Evolutionary conservation across 2,113 vertebrate genomes (phyloP), one percentile per base, ranked within the genome.

Genomic region (Nerophis ophidion): DNA sequence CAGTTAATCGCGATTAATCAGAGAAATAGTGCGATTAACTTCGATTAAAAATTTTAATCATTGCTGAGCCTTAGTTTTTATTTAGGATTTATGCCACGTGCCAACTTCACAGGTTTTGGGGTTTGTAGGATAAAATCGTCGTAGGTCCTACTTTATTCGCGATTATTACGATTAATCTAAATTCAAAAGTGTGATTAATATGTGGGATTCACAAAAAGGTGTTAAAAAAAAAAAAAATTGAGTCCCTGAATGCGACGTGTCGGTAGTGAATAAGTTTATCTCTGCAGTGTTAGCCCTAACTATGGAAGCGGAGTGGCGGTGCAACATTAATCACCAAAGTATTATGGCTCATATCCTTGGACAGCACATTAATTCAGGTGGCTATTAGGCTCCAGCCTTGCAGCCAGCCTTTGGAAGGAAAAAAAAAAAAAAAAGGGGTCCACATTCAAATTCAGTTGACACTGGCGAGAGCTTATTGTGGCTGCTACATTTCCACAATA

Each of bases 261-360:
- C 48, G 59, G 66, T 77, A 68, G 68, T 77, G 77, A 81, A 83
- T 81, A 86, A 26, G 85, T 86, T 86, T 85, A 83, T 88, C 84
- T 88, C 82, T 81, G 63, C 79, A 79, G 81, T 77, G 74, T 78
- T 69, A 81, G 77, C 75, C 65, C 75, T 78, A 88, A 87, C 86
- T 83, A 83, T 71, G 74, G 84, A 79, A 77, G 80, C 70, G 69
- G 72, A 72, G 81, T 74, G 63, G 76, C 74, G 72, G 82, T 70
- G 81, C 83, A 81, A 80, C 89, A 89, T 91, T 89, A 88, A 88
- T 89, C 87, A 88, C 82, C 78, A 77, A 88, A 90, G 85, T 86
- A 87, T 89, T 89, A 82, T 86, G 80, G 84, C 86, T 88, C 81
- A 86, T 84, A 76, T 84, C 63, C 72, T 83, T 78, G 77, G 88